Evolutionary conservation across 1,140 invertebrate genomes (phyloP).

Genomic region (Bombus impatiens): DNA sequence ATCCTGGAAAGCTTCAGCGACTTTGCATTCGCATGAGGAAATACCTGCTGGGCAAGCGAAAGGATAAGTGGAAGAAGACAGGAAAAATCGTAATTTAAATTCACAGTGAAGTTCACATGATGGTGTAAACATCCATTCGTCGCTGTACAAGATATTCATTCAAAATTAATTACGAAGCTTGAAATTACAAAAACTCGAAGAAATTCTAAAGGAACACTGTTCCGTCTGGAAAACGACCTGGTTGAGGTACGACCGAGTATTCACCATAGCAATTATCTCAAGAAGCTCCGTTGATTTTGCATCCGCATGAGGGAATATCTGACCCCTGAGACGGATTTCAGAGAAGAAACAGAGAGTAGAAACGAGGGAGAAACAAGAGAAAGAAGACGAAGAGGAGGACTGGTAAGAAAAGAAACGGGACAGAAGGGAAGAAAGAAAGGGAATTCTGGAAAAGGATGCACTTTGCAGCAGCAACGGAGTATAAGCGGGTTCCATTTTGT

Average conservation of each 20-base stretch:
- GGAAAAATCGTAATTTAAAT: neutral
- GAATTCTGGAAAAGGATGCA: conserved; percentile 76
- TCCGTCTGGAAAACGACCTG: neutral
- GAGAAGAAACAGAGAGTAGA: neutral
- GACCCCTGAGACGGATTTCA: conserved; percentile 22
- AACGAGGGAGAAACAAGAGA: conserved; percentile 13
- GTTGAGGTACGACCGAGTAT: neutral
- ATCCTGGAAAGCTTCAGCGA: conserved; percentile 67
- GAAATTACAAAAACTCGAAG: neutral
- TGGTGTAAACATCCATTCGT: neutral
- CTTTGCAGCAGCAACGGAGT: conserved; percentile 76
- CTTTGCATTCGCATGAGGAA: conserved; percentile 70
- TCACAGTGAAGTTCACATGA: no score
- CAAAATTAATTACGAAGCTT: no score
- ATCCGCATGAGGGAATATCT: conserved; percentile 69
- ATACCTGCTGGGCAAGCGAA: conserved; percentile 36
- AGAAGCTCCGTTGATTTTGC: conserved; percentile 70
- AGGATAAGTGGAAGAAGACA: neutral
- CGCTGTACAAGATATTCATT: neutral
- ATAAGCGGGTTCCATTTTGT: conserved; percentile 81
- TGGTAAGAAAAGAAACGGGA: neutral
- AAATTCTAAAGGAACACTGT: neutral
- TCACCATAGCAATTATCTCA: conserved; percentile 69
- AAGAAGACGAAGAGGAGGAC: neutral
- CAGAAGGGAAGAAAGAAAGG: conserved; percentile 37